These are phyloP conservation scores for Chironomus tepperi DNA, from an alignment of 1,140 invertebrate species.

Conservation along the genomic window DNA sequence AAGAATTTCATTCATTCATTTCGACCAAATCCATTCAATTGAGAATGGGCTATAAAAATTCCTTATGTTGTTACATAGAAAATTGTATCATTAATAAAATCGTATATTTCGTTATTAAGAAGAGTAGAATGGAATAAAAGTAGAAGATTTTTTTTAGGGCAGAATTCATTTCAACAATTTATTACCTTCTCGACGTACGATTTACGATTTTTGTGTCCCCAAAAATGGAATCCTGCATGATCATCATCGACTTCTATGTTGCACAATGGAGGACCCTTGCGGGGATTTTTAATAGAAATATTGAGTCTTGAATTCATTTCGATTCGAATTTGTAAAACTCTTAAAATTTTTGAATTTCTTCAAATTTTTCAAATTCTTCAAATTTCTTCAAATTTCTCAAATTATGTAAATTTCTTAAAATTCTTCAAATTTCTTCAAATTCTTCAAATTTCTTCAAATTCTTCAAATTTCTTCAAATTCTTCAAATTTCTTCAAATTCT, in stretches of 20 bases:
- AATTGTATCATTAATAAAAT: slow-evolving; percentile 24
- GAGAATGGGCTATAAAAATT: slow-evolving; percentile 6
- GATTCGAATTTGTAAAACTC: no score
- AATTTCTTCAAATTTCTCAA: no score
- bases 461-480: no score
- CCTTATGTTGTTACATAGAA: not conserved
- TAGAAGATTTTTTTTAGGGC: not conserved
- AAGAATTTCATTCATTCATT: not conserved
- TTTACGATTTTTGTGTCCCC: not conserved
- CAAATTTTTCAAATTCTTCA: no score
- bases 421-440: no score
- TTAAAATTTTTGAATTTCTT: no score
- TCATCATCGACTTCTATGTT: slow-evolving; percentile 17
- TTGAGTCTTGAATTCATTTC: no score
- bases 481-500: no score
- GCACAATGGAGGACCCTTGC: not conserved
- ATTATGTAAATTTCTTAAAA: no score
- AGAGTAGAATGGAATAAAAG: not conserved
- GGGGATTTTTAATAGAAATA: no score
- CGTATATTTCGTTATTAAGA: not conserved
- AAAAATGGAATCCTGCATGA: slow-evolving; percentile 19
- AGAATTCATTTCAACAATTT: slow-evolving; percentile 18
- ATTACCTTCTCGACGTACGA: not conserved
- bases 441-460: no score
- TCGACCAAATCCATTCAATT: not conserved